These are phyloP conservation scores for Scaptomyza pallida DNA, from an alignment of 1,140 invertebrate species.

Conservation along the genomic window DNA sequence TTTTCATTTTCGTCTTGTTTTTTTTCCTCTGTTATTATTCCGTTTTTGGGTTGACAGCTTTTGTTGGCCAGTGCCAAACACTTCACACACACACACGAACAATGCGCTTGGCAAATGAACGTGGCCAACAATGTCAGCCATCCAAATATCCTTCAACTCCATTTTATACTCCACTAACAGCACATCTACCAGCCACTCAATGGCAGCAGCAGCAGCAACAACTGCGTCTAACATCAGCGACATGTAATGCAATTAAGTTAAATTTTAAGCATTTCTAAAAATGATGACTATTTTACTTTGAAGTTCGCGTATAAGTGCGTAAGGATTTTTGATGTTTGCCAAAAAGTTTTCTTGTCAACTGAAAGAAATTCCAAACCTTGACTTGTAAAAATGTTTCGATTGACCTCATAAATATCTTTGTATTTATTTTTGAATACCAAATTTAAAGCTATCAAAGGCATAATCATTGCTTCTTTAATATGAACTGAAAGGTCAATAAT, in stretches of 20 bases:
- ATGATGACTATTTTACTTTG: slow-evolving; percentile 52
- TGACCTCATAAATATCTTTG: too few relatives aligned
- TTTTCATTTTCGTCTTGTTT: background rate
- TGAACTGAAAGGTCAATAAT: too few relatives aligned
- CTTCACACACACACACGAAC: slow-evolving; percentile 62
- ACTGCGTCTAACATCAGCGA: slow-evolving; percentile 9
- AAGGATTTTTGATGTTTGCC: too few relatives aligned
- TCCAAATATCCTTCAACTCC: slow-evolving; percentile 31
- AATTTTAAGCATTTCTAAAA: slow-evolving; percentile 37
- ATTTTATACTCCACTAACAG: slow-evolving; percentile 30
- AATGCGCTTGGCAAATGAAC: slow-evolving; percentile 68
- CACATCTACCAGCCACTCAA: slow-evolving; percentile 53
- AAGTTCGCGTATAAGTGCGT: too few relatives aligned
- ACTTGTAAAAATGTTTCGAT: too few relatives aligned
- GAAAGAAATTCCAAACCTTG: too few relatives aligned
- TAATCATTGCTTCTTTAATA: too few relatives aligned
- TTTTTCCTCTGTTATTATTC: slow-evolving; percentile 21
- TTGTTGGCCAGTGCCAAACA: slow-evolving; percentile 70
- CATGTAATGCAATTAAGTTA: slow-evolving; percentile 50
- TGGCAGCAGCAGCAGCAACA: background rate
- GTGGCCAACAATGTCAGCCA: slow-evolving; percentile 17
- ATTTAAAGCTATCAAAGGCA: too few relatives aligned
- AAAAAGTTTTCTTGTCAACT: too few relatives aligned
- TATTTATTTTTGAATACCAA: too few relatives aligned
- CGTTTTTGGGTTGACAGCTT: slow-evolving; percentile 64